A percentile compares a stretch with the other conserved stretches of the same genome.
Evolutionary conservation across 2,888 invertebrate genomes (phyloP).

Genomic region (Orthosia gracilis): DNA sequence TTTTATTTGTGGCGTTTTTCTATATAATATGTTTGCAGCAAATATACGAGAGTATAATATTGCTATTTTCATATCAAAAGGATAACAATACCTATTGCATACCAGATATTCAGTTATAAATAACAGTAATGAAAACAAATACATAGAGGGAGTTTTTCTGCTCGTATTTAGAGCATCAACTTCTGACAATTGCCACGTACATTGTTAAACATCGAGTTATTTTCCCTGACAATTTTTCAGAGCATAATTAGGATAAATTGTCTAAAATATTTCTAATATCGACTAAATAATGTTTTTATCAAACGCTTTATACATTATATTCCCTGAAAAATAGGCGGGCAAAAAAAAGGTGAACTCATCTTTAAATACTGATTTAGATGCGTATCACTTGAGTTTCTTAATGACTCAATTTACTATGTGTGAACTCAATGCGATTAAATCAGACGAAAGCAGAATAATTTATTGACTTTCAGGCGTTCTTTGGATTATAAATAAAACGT

Average conservation of each 20-base stretch:
- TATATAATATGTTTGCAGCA: conserved; percentile 43
- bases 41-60: conserved; percentile 16
- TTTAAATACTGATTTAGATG: neutral
- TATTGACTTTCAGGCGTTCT: conserved; percentile 15
- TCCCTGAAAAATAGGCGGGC: neutral
- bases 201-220: too few species aligned
- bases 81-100: neutral
- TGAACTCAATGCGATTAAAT: conserved; percentile 14
- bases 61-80: neutral
- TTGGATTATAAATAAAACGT: conserved; percentile 35
- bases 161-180: neutral
- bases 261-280: neutral
- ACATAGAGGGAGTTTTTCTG: too few species aligned
- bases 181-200: too few species aligned
- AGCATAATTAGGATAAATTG: neutral
- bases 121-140: neutral
- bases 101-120: neutral
- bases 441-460: conserved; percentile 6
- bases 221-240: neutral
- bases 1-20: conserved; percentile 46
- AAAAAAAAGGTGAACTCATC: conserved; percentile 7
- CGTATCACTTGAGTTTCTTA: conserved; percentile 6
- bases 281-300: neutral
- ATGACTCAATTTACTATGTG: conserved; percentile 32
- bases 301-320: conserved; percentile 12